Conservation (phyloP, 2,888 invertebrate genomes). For the Oasisia sp. region DNA sequence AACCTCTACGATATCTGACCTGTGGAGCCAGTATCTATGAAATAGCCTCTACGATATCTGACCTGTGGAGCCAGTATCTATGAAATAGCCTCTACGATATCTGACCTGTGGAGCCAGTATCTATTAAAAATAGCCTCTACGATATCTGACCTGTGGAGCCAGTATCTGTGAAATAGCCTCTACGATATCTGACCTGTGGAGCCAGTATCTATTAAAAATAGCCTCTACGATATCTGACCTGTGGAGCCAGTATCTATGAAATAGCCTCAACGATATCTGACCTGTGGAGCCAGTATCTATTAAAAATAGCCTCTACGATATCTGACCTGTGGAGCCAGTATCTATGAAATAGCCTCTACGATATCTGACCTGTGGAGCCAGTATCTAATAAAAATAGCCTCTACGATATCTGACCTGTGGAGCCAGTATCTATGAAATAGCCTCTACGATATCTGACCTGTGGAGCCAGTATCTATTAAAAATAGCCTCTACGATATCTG, state of each 20-base stretch:
- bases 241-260: neutral
- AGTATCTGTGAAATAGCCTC: conserved; percentile 61
- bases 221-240: conserved; percentile 54
- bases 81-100: conserved; percentile 70
- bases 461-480: too few species aligned
- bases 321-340: conserved; percentile 79
- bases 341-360: conserved; percentile 68
- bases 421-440: too few species aligned
- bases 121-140: conserved; percentile 68
- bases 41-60: too few species aligned
- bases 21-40: neutral
- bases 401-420: too few species aligned
- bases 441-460: too few species aligned
- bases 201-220: conserved; percentile 72
- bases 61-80: too few species aligned
- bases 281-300: conserved; percentile 68
- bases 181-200: conserved; percentile 76
- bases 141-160: neutral
- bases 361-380: neutral
- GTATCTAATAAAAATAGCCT: too few species aligned
- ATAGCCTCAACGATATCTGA: neutral
- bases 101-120: conserved; percentile 76
- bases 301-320: conserved; percentile 70
- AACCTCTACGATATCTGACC: neutral
- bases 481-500: too few species aligned